Evolutionary conservation across 2,888 invertebrate genomes (phyloP), one percentile per base, ranked within the genome.

Genomic region (Phymatocera aterrima): DNA sequence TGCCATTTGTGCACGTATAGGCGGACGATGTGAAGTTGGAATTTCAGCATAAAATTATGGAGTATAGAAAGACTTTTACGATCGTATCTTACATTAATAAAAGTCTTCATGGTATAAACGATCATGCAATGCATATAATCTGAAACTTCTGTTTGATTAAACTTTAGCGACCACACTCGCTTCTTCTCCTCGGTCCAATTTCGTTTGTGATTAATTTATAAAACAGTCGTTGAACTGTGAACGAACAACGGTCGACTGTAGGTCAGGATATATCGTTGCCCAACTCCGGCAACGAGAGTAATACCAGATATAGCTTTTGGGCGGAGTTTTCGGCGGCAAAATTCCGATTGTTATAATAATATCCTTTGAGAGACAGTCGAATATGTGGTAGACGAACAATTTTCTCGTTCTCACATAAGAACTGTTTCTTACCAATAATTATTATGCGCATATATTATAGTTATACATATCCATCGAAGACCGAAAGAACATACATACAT

Each of bases 201-300:
- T 46, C 68, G 15, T n/a, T n/a, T 68, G 0, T 5, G 28, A 68
- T 21, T 68, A n/a, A 68, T 68, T 24, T 46, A 64, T 37, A 46
- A 51, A 31, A 51, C 34, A 72, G 51, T 8, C 10, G 34, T 48
- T 48, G 48, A 51, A 51, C 72, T 43, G n/a, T 24, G 24, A n/a
- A 40, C 24, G 65, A 21, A 31, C 40, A 43, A 65, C 18, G 72
- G 18, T 72, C 51, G 72, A 72, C 18, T 31, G 34, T 51, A 51
- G 72, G 72, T 72, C 51, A 72, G 51, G 48, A 72, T 51, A 51
- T 28, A 28, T 72, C 31, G 2, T 72, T 46, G 46, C 31, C 21
- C 5, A 72, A 51, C 51, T 68, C 5, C 6, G 24, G 2, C 12
- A 18, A 46, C 24, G 28, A 34, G 46, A 72, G n/a, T n/a, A 31